These are phyloP conservation scores for Drosophila insularis DNA, from an alignment of 1,140 invertebrate species.

Conservation along the genomic window DNA sequence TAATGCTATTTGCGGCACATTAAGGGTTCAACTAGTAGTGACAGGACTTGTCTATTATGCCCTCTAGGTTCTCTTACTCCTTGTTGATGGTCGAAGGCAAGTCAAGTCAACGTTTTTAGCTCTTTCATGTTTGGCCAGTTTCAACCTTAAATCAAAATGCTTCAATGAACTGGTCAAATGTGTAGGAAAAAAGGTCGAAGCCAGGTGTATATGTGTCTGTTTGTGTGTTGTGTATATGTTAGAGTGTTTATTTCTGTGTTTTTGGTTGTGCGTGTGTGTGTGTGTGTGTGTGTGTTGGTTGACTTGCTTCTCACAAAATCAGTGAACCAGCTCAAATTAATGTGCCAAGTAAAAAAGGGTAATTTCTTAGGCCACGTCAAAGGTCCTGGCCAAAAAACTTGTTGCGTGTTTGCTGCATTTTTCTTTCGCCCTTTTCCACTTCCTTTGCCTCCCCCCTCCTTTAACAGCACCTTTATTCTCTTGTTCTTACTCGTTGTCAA, in stretches of 20 bases:
- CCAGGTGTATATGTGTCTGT: constrained; percentile 29
- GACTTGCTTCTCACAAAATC: constrained; percentile 39
- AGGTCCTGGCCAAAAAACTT: constrained; percentile 51
- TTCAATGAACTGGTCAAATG: constrained; percentile 75
- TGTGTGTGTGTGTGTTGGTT: constrained; percentile 15
- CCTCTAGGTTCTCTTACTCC: not conserved
- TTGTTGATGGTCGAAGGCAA: not conserved
- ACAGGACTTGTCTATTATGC: constrained; percentile 2
- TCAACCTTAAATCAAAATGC: constrained; percentile 52
- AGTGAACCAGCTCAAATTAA: constrained; percentile 72
- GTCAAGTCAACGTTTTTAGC: constrained; percentile 4
- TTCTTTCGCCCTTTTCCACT: not conserved
- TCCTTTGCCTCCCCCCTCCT: not conserved
- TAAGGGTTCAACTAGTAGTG: constrained; percentile 36
- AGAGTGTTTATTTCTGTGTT: not conserved
- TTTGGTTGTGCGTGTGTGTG: not conserved
- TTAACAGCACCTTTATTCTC: constrained; percentile 7
- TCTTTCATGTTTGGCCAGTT: constrained; percentile 23
- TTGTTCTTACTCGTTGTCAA: constrained; percentile 39
- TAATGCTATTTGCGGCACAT: constrained; percentile 65
- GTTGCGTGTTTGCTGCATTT: constrained; percentile 48
- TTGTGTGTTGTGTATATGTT: not conserved
- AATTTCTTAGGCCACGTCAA: constrained; percentile 63
- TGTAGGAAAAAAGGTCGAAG: constrained; percentile 35
- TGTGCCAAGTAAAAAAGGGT: constrained; percentile 74